Base-by-base conservation (phyloP, 1,140 invertebrate species). In the Pseudomyrmex sp. region DNA sequence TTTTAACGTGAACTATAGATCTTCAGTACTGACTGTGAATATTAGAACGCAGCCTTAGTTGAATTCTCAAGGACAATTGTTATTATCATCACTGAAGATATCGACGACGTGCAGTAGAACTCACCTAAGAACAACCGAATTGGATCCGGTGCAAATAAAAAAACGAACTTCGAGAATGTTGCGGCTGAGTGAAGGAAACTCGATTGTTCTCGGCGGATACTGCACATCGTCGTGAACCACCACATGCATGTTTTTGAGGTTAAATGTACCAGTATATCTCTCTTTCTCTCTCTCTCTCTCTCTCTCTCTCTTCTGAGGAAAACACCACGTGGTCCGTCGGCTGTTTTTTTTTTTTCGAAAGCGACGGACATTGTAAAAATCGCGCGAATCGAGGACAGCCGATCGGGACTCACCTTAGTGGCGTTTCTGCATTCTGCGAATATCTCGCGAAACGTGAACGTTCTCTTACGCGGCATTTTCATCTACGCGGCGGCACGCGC, bases 381-480 rank as follows among this genome's bases (percentile, higher is more conserved):
- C 52, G 54, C 2, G 5, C 0, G 26, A 44, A 58, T 23, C n/a
- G 20, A 62, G 59, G 61, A 62, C 56, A 69, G 35, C 18, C 76
- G 35, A 73, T 26, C 26, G 12, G 13, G 23, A 70, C 86, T 89
- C 79, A 89, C 87, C 80, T 82, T 79, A 5, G 62, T 12, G 8
- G 7, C 26, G 83, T 76, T 48, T 82, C 65, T 66, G n/a, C 84
- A 56, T 79, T 73, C 58, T 59, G 59, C 58, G 20, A 69, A 63
- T 26, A 74, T 52, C 56, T 72, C 52, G 15, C 18, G 20, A 23
- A 77, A 7, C 58, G 35, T 74, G 50, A 23, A 26, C 54, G 23
- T 20, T 65, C 76, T 84, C 68, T 84, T 82, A 46, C 76, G 76
- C 68, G 68, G 70, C 87, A 89, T 89, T 69, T 88, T 88, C 26